These are phyloP conservation scores for Blastobasis lacticolella DNA, from an alignment of 2,888 invertebrate genomes.

Conservation along the genomic window DNA sequence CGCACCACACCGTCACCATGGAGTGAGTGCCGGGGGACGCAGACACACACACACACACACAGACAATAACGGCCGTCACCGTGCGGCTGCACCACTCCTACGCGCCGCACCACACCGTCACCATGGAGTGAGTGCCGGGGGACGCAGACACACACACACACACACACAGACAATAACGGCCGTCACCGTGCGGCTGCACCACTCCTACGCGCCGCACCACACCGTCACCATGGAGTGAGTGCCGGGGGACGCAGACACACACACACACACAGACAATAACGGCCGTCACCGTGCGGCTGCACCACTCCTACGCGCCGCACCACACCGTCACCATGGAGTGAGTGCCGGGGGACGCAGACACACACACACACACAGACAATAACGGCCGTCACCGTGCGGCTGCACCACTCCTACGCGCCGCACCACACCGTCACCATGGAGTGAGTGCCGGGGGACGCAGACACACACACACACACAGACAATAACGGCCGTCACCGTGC, in stretches of 20 bases:
- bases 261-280: constrained; percentile 30
- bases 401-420: constrained; percentile 91
- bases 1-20: constrained; percentile 88
- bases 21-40: constrained; percentile 62
- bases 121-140: constrained; percentile 76
- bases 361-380: not conserved
- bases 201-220: constrained; percentile 91
- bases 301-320: constrained; percentile 90
- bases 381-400: constrained; percentile 83
- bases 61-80: constrained; percentile 82
- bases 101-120: constrained; percentile 88
- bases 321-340: constrained; percentile 86
- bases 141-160: not conserved
- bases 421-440: constrained; percentile 87
- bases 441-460: constrained; percentile 54
- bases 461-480: not conserved
- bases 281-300: constrained; percentile 85
- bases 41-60: not conserved
- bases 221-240: constrained; percentile 84
- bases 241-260: not conserved
- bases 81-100: constrained; percentile 91
- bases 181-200: constrained; percentile 87
- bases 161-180: too few species aligned
- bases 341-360: constrained; percentile 29
- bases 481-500: constrained; percentile 84